Base-by-base conservation (phyloP, 2,797 vertebrate species). In the Spondyliosoma cantharus region DNA sequence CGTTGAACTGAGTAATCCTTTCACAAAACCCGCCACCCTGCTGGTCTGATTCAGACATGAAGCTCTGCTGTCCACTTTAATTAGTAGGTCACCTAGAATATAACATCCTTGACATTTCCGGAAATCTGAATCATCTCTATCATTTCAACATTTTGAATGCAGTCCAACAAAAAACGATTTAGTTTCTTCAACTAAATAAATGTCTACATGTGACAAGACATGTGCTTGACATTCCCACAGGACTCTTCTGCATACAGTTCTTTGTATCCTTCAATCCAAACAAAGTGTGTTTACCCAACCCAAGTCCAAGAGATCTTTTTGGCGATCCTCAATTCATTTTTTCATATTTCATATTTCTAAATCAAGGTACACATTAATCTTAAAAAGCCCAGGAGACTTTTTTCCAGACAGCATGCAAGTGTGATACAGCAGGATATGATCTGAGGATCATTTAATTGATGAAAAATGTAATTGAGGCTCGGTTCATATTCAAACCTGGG, bases 401-500 rank as follows among this genome's bases (percentile, higher is more conserved):
- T 22, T 52, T 27, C 58, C 49, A 62, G 70, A 52, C 16, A 25
- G 29, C 29, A 5, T 61, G 48, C 52, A 25, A 53, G 19, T 29
- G 37, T 63, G 49, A 73, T 73, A 45, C 27, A 22, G n/a, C 60
- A 29, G 50, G 50, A 19, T 46, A 46, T 46, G 50, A 73, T 62
- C 57, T 57, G 59, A 49, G 22, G 19, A 64, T 58, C 4, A 29
- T 45, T 64, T 24, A 63, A 56, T 64, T 63, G 42, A 46, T 63
- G 48, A 64, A 56, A 64, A 61, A 70, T 29, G 4, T 32, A 32
- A 32, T 32, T 6, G 29, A 71, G 27, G 14, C 45, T 67, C 29
- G 11, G 13, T 37, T 66, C 29, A 53, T 20, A 54, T 37, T 37
- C 14, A 32, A 20, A 46, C 11, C 17, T 27, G 17, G 19, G 49